A percentile compares a stretch with the other conserved stretches of the same genome.
These are phyloP conservation scores for Torymus tubicola DNA, from an alignment of 2,888 invertebrate species.

Conservation along the genomic window DNA sequence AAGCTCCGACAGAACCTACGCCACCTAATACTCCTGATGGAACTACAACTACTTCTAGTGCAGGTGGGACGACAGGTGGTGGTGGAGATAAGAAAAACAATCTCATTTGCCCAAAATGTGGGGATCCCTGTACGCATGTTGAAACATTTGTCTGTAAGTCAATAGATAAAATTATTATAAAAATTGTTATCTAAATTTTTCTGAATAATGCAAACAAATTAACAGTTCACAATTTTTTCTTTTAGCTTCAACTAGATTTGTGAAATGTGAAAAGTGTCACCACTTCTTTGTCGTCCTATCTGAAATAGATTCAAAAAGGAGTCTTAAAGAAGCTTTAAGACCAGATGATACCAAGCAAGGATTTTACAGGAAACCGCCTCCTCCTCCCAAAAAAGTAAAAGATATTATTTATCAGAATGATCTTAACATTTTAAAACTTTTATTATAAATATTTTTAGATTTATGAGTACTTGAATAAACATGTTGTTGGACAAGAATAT, in stretches of 20 bases:
- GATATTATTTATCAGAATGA: constrained; percentile 26
- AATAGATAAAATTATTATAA: not conserved
- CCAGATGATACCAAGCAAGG: constrained; percentile 84
- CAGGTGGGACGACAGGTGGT: constrained; percentile 69
- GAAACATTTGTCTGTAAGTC: constrained; percentile 94
- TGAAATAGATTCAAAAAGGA: constrained; percentile 93
- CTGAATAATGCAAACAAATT: constrained; percentile 8
- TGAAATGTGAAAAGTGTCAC: constrained; percentile 98
- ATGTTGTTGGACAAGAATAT: constrained; percentile 97
- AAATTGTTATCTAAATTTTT: not conserved
- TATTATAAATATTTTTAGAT: constrained; percentile 79
- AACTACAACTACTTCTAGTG: constrained; percentile 59
- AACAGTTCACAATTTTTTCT: constrained; percentile 62
- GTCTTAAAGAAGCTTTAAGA: constrained; percentile 84
- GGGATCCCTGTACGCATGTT: constrained; percentile 97
- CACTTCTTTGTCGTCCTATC: constrained; percentile 98
- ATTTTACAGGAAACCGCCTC: constrained; percentile 90
- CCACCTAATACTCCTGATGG: constrained; percentile 68
- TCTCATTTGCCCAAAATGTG: constrained; percentile 96
- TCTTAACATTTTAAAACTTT: constrained; percentile 18
- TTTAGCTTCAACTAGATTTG: constrained; percentile 91
- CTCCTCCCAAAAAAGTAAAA: constrained; percentile 90
- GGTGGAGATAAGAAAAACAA: constrained; percentile 85
- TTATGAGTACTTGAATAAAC: constrained; percentile 95
- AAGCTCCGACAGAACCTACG: constrained; percentile 71